Base-by-base conservation (phyloP, 2,797 vertebrate genomes). In the Acridotheres tristis region DNA sequence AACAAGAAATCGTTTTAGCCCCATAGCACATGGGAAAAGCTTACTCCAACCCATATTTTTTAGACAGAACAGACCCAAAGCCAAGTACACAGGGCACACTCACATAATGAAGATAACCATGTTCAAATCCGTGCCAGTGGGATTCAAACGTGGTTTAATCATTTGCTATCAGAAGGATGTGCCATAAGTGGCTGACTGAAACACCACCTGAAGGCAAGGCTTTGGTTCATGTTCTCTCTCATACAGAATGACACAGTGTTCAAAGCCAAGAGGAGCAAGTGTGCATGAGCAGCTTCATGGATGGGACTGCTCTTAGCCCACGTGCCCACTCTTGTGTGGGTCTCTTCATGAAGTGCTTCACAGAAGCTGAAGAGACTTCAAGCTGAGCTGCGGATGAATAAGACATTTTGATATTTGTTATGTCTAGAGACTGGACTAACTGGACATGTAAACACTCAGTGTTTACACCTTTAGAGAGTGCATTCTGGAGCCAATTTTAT, bases 321-420 rank as follows among this genome's bases (percentile, higher is more conserved):
- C 0, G 0, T n/a, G 17, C 17, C 47, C 48, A 17, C 11, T 62
- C 25, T 19, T 17, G 45, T 0, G 0, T 5, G n/a, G 25, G 40
- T 17, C 32, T 45, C 62, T 73, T 54, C 34, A 42, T 13, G 3
- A 82, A 38, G 17, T 4, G 18, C 40, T 82, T 48, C 59, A 79
- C 38, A 66, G 59, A 65, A 55, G 27, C 61, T 63, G 54, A 79
- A 76, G 14, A 79, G 58, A 38, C 9, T 45, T 76, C 43, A 81
- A 85, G 62, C 14, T 43, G 36, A 93, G 55, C 16, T 79, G 55
- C 45, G 67, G 42, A 83, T 80, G 65, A 80, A 77, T 71, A 67
- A 75, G n/a, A 45, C 51, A 78, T 82, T 96, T 53, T 82, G 18
- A 76, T 50, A 85, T 76, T 65, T 85, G 43, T 34, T 91, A 55